phyloP scores from a whole-genome alignment of 2,113 vertebrate species.

The Anarhynchus alexandrinus region DNA sequence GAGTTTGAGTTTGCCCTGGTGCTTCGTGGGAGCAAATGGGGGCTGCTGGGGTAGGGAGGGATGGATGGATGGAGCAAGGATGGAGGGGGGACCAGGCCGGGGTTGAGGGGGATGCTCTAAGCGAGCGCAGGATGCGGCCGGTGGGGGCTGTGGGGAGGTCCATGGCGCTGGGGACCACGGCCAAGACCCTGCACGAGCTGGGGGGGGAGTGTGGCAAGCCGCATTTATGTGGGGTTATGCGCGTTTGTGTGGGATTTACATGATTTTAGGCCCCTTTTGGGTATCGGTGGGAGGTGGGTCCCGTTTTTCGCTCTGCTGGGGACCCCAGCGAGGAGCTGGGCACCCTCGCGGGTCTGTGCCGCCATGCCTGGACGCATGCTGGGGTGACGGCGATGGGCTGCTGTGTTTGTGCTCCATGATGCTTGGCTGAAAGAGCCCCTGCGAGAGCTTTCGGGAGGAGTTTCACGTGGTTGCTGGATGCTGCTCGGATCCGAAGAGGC shows the following conservation, averaged over 20 bases:
- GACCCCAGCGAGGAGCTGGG: not conserved
- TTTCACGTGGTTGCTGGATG: not conserved
- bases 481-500: not conserved
- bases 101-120: not conserved
- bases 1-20: not conserved
- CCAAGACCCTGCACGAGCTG: not conserved
- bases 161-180: rapidly evolving
- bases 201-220: not conserved
- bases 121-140: not conserved
- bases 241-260: not conserved
- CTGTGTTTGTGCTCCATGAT: rapidly evolving
- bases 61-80: not conserved
- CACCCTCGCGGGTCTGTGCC: not conserved
- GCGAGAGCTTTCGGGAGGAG: not conserved
- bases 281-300: not conserved
- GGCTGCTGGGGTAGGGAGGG: not conserved
- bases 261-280: not conserved
- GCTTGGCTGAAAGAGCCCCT: not conserved
- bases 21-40: rapidly evolving
- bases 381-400: not conserved
- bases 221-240: not conserved
- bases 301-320: rapidly evolving
- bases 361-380: rapidly evolving
- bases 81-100: not conserved
- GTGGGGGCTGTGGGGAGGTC: not conserved